These are phyloP conservation scores for Cheilosia pagana DNA, from an alignment of 2,888 invertebrate species.

Conservation along the genomic window DNA sequence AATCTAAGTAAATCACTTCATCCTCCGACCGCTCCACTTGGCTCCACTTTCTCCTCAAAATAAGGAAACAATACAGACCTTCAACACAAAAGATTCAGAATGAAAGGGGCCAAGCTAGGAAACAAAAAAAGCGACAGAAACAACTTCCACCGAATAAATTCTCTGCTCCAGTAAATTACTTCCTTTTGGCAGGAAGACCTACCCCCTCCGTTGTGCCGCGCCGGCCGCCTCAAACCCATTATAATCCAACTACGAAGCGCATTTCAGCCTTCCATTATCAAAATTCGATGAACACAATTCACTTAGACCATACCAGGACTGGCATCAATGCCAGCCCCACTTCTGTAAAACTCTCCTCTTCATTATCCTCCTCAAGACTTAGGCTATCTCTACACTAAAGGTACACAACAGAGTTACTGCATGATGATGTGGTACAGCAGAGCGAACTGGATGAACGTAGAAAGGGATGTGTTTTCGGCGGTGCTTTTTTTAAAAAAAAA, in stretches of 20 bases:
- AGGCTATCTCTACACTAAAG: slow-evolving; percentile 30
- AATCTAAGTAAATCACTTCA: slow-evolving; percentile 60
- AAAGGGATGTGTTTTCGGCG: slow-evolving; percentile 31
- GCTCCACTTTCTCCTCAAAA: slow-evolving; percentile 44
- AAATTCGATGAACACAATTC: slow-evolving; percentile 73
- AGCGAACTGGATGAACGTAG: slow-evolving; percentile 30
- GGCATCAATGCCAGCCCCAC: slow-evolving; percentile 9
- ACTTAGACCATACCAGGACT: slow-evolving; percentile 57
- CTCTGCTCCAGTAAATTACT: slow-evolving; percentile 68
- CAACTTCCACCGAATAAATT: slow-evolving; percentile 60
- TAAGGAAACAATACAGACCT: slow-evolving; percentile 17
- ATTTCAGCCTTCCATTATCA: slow-evolving; percentile 68
- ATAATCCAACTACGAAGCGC: slow-evolving; percentile 52
- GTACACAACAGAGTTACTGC: slow-evolving; percentile 34
- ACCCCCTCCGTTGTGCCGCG: neutral
- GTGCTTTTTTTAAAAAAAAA: neutral
- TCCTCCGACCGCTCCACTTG: slow-evolving; percentile 44
- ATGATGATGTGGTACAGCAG: slow-evolving; percentile 44
- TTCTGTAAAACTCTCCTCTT: slow-evolving; percentile 12
- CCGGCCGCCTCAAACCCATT: slow-evolving; percentile 28
- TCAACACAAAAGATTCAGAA: slow-evolving; percentile 63
- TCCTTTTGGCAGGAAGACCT: slow-evolving; percentile 13
- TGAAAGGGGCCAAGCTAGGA: slow-evolving; percentile 36
- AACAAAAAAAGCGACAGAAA: slow-evolving; percentile 37
- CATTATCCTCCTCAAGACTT: slow-evolving; percentile 54